These are phyloP conservation scores for Epizoanthus fatuus DNA, from an alignment of 92 coral and sea anemone species.

Conservation along the genomic window DNA sequence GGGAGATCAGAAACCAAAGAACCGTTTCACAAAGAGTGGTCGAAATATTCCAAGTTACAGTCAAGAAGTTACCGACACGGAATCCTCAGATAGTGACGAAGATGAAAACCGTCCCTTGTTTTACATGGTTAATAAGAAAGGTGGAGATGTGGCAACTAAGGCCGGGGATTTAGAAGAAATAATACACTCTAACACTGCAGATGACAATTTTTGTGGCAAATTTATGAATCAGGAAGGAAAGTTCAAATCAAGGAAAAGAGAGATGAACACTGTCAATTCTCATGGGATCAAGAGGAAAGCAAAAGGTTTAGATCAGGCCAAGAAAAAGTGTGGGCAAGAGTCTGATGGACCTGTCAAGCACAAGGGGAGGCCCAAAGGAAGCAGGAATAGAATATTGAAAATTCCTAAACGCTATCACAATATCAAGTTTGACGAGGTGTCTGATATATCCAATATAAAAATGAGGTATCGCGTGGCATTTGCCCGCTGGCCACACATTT, in stretches of 20 bases:
- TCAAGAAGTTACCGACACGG: not conserved
- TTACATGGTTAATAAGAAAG: not conserved
- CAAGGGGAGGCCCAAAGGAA: not conserved
- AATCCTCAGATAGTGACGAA: slow-evolving; percentile 33
- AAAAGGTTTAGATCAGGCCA: not conserved
- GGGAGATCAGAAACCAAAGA: not conserved
- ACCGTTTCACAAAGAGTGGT: not conserved
- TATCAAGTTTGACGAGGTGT: slow-evolving; percentile 58
- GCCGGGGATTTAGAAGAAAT: too few species aligned
- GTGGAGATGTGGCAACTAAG: not conserved
- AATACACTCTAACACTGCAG: not conserved
- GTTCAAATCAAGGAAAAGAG: too few species aligned
- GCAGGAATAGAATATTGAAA: not conserved
- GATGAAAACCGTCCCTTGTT: slow-evolving; percentile 4
- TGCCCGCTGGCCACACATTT: slow-evolving; percentile 72
- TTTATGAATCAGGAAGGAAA: too few species aligned
- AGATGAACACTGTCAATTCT: not conserved
- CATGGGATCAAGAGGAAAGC: slow-evolving; percentile 30
- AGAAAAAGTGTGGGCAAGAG: not conserved
- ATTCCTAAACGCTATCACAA: slow-evolving; percentile 59
- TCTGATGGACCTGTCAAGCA: not conserved
- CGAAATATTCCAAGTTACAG: not conserved
- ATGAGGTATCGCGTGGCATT: slow-evolving; percentile 83
- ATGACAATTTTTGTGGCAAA: not conserved
- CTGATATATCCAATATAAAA: slow-evolving; percentile 50